phyloP scores from a whole-genome alignment of 2,888 invertebrate genomes.

The Lasioglossum lativentre region DNA sequence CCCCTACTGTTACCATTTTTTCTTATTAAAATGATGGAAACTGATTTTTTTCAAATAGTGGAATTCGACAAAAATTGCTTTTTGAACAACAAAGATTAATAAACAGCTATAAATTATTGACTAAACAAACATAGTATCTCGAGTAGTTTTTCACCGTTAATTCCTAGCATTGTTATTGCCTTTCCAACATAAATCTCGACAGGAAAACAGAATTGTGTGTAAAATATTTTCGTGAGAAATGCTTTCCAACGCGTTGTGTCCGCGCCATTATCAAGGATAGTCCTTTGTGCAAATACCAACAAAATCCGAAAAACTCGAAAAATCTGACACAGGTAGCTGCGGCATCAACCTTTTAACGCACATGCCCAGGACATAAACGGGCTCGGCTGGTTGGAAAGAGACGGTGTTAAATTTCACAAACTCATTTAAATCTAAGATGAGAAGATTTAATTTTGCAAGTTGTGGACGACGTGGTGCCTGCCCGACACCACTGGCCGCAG shows the following conservation, averaged over 20 bases:
- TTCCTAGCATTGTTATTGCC: not conserved
- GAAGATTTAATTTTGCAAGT: constrained; percentile 10
- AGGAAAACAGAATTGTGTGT: not conserved
- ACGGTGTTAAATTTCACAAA: constrained; percentile 7
- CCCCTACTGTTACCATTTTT: not conserved
- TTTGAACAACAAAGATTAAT: too few relatives aligned
- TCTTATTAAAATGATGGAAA: too few relatives aligned
- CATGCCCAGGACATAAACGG: not conserved
- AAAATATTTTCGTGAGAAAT: not conserved
- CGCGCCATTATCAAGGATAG: not conserved
- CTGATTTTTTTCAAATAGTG: not conserved
- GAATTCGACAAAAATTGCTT: not conserved
- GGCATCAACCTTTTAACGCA: not conserved
- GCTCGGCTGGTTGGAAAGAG: not conserved
- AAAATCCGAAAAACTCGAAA: constrained; percentile 3
- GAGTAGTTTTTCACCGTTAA: not conserved
- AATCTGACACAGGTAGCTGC: not conserved
- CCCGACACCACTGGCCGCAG: not conserved
- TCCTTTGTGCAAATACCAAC: constrained; percentile 6
- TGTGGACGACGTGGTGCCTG: not conserved
- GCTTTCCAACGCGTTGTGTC: not conserved
- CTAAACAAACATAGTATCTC: not conserved
- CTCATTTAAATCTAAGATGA: constrained; percentile 11
- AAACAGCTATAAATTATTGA: not conserved
- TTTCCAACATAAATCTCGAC: not conserved